Evolutionary conservation across 2,113 vertebrate species (phyloP).

Genomic region (Callionymus lyra): DNA sequence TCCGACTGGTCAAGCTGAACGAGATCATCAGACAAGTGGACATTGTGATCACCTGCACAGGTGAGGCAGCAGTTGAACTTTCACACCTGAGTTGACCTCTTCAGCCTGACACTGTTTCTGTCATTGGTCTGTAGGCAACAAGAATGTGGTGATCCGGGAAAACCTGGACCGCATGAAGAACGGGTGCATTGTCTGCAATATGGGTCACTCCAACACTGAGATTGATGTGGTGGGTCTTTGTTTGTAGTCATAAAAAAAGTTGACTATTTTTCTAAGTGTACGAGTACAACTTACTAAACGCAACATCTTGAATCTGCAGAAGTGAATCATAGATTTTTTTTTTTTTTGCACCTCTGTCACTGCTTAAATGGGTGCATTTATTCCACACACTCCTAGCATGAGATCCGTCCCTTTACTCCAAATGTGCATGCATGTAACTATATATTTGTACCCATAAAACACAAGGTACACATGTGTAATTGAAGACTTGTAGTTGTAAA

Average conservation of each 20-base stretch:
- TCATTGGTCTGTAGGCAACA: slow-evolving; percentile 74
- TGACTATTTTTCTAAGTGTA: too few relatives aligned
- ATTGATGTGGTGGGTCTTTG: slow-evolving; percentile 85
- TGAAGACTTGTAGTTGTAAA: too few relatives aligned
- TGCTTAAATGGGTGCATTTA: too few relatives aligned
- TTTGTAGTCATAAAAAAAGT: not conserved
- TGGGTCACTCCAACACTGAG: slow-evolving; percentile 98
- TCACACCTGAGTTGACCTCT: not conserved
- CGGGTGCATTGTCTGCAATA: slow-evolving; percentile 96
- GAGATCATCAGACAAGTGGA: slow-evolving; percentile 96
- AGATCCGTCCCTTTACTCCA: too few relatives aligned
- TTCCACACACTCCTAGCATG: too few relatives aligned
- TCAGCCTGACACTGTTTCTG: not conserved
- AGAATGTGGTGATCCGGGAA: slow-evolving; percentile 94
- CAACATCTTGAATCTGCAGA: too few relatives aligned
- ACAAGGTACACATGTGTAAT: too few relatives aligned
- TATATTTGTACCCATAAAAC: too few relatives aligned
- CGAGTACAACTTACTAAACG: too few relatives aligned
- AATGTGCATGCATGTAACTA: too few relatives aligned
- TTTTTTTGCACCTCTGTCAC: too few relatives aligned
- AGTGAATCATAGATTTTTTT: too few relatives aligned
- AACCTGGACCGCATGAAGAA: slow-evolving; percentile 97
- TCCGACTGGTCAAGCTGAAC: slow-evolving; percentile 91
- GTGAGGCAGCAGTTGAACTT: slow-evolving; percentile 40
- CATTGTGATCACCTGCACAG: slow-evolving; percentile 98